Evolutionary conservation across 2,888 invertebrate genomes (phyloP), one percentile per base, ranked within the genome.

Genomic region (Scaptomyza cyrtandrae): DNA sequence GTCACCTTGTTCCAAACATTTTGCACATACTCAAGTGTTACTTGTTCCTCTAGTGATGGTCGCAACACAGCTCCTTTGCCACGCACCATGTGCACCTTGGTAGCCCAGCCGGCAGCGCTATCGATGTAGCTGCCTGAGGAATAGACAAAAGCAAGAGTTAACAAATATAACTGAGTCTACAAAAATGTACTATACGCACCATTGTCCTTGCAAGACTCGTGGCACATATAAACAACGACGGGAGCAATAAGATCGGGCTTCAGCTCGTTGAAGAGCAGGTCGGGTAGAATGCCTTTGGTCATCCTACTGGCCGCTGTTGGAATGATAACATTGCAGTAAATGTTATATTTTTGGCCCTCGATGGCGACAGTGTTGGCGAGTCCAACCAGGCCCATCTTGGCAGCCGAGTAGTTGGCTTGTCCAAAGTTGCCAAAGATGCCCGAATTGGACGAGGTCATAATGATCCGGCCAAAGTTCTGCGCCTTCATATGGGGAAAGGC

Each of bases 391-490:
- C 97, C 99, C 92, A 98, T 93, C 93, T 99, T 99, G 2, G 99
- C 99, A 60, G 97, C 94, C 81, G 97, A 95, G 92, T 98, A 98
- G 92, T 98, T 98, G 19, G 97, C 95, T 92, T 98, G 98, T 0
- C 98, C 98, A 91, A 98, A 98, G 93, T 98, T 98, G 31, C 99
- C 99, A 92, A 97, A 98, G 53, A 99, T 92, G 6, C 99, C 99
- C 55, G 99, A 96, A 89, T 98, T 97, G 74, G 99, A 99, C 0
- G 98, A 94, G 0, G 99, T 99, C 95, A 99, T 96, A 70, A 99
- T 96, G 71, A 99, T 94, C 75, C 98, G 95, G 0, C 99, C 99
- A 93, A 95, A 99, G 60, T 96, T 96, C 92, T 99, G 98, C 88
- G 98, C 96, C 87, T 95, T 95, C 93, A 99, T 98, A 88, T 97